Percentiles rank a stretch among this genome's conserved stretches.
These are phyloP conservation scores for Gambusia affinis DNA, from an alignment of 2,113 vertebrate genomes.

Conservation along the genomic window DNA sequence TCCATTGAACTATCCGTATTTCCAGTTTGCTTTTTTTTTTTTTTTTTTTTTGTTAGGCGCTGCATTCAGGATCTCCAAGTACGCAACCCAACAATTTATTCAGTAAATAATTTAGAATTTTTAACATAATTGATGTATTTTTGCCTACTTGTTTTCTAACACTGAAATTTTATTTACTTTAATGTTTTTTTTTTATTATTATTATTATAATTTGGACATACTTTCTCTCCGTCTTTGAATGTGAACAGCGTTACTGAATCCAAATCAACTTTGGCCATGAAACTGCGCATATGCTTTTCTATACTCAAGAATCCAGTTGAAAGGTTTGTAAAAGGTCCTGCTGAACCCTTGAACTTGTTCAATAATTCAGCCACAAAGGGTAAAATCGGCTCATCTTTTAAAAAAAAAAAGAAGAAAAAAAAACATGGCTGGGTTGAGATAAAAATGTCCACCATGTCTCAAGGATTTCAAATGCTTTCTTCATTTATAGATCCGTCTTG, in stretches of 20 bases:
- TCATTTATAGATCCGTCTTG: not conserved
- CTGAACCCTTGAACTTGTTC: conserved; percentile 17
- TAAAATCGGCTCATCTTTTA: conserved; percentile 9
- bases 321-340: not conserved
- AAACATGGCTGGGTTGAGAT: not conserved
- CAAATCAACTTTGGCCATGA: not conserved
- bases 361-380: conserved; percentile 8
- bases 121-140: not conserved
- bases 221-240: not conserved
- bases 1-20: not conserved
- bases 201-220: not conserved
- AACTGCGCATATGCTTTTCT: not conserved
- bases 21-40: not conserved
- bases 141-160: not conserved
- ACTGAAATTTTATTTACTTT: not conserved
- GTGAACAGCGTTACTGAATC: not conserved
- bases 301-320: not conserved
- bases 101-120: not conserved
- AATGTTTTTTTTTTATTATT: not conserved
- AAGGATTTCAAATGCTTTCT: not conserved
- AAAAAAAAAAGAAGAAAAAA: not conserved
- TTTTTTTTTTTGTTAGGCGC: not conserved
- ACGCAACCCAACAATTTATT: not conserved
- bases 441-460: conserved; percentile 4
- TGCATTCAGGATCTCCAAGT: not conserved